phyloP scores from a whole-genome alignment of 2,797 vertebrate genomes.

The Silurus aristotelis region DNA sequence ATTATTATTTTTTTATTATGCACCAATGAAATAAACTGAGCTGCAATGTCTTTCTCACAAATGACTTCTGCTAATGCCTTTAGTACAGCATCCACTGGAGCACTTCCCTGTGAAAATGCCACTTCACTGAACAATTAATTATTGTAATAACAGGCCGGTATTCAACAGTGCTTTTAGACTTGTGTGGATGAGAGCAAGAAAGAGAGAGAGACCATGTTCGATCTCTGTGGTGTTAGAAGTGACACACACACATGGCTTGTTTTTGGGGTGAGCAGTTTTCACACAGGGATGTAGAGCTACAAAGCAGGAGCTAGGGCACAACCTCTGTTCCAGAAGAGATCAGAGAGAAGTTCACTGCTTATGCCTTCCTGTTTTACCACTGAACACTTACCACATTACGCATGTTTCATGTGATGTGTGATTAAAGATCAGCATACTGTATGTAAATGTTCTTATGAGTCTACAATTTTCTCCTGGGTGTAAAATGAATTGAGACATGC shows the following conservation, averaged over 20 bases:
- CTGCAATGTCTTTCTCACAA: conserved; percentile 64
- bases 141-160: conserved; percentile 74
- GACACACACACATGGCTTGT: conserved; percentile 53
- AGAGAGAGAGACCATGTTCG: conserved; percentile 34
- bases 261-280: conserved; percentile 44
- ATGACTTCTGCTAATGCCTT: conserved; percentile 62
- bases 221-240: conserved; percentile 38
- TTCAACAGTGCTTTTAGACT: conserved; percentile 66
- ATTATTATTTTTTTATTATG: conserved; percentile 31
- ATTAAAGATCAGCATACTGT: not conserved
- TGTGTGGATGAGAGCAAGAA: conserved; percentile 39
- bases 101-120: conserved; percentile 70
- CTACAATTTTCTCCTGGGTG: not conserved
- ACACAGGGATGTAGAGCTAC: conserved; percentile 12
- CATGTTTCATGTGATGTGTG: not conserved
- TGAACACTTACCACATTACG: not conserved
- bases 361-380: not conserved
- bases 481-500: not conserved
- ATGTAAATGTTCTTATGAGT: not conserved
- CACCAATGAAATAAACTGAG: conserved; percentile 30
- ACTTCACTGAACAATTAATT: conserved; percentile 79
- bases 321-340: not conserved
- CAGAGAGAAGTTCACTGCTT: not conserved
- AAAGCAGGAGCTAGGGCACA: not conserved
- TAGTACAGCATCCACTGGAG: conserved; percentile 59